phyloP scores from a whole-genome alignment of 1,140 invertebrate species.

The Drosophila saltans region DNA sequence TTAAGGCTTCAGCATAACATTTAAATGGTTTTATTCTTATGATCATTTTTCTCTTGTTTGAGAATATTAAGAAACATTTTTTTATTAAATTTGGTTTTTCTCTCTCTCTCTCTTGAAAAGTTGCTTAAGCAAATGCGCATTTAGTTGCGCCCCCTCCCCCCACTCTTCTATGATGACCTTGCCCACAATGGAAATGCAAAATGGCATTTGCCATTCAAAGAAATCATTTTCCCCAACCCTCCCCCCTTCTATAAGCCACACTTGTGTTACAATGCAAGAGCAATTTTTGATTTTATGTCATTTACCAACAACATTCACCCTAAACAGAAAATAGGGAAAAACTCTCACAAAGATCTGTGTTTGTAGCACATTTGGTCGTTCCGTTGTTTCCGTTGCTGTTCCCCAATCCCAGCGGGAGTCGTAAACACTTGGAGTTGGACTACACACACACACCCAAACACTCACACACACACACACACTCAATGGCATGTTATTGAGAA shows the following conservation, averaged over 20 bases:
- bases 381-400: constrained; percentile 30
- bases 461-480: too few species aligned
- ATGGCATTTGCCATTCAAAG: constrained; percentile 57
- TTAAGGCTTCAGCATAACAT: background rate
- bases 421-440: constrained; percentile 67
- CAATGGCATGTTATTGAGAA: constrained; percentile 26
- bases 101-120: background rate
- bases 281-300: constrained; percentile 72
- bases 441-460: background rate
- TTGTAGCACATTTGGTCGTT: constrained; percentile 68
- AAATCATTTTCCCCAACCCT: constrained; percentile 62
- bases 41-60: background rate
- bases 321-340: constrained; percentile 17
- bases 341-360: constrained; percentile 59
- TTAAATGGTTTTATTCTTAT: background rate
- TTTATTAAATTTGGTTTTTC: constrained; percentile 5
- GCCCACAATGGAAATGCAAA: constrained; percentile 43
- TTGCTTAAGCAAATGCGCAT: constrained; percentile 1
- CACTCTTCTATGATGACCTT: background rate
- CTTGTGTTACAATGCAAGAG: constrained; percentile 35
- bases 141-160: background rate
- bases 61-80: background rate
- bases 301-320: constrained; percentile 21
- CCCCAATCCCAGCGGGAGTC: constrained; percentile 67
- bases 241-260: constrained; percentile 27